Evolutionary conservation across 2,888 invertebrate genomes (phyloP).

Genomic region (Dryobotodes eremita): DNA sequence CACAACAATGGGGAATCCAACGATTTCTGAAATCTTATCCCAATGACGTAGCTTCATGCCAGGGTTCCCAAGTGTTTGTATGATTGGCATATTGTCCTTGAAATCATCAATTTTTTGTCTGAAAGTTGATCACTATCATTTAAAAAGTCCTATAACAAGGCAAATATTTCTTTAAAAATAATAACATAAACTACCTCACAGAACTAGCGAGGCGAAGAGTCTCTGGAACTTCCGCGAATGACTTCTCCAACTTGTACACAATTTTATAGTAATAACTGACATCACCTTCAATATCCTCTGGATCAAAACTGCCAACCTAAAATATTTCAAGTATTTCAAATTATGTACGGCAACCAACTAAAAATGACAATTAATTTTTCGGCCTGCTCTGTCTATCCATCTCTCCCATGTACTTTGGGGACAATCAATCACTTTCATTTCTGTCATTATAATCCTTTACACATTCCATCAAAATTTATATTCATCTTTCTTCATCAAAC

Average conservation of each 20-base stretch:
- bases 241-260: slow-evolving; percentile 97
- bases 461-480: background rate
- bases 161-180: background rate
- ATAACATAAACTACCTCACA: slow-evolving; percentile 80
- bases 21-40: slow-evolving; percentile 98
- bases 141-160: background rate
- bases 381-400: no score
- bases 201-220: slow-evolving; percentile 93
- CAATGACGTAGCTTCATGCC: slow-evolving; percentile 98
- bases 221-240: slow-evolving; percentile 94
- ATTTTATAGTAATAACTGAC: slow-evolving; percentile 93
- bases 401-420: background rate
- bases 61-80: slow-evolving; percentile 98
- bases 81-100: slow-evolving; percentile 96
- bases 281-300: slow-evolving; percentile 96
- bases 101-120: slow-evolving; percentile 96
- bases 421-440: background rate
- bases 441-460: background rate
- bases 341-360: background rate
- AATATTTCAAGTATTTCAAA: slow-evolving; percentile 3
- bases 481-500: background rate
- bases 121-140: slow-evolving; percentile 45
- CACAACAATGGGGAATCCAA: slow-evolving; percentile 97
- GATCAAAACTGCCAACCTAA: slow-evolving; percentile 95
- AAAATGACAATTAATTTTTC: background rate